Evolutionary conservation across 2,113 vertebrate species (phyloP).

Genomic region (Platysteira castanea): DNA sequence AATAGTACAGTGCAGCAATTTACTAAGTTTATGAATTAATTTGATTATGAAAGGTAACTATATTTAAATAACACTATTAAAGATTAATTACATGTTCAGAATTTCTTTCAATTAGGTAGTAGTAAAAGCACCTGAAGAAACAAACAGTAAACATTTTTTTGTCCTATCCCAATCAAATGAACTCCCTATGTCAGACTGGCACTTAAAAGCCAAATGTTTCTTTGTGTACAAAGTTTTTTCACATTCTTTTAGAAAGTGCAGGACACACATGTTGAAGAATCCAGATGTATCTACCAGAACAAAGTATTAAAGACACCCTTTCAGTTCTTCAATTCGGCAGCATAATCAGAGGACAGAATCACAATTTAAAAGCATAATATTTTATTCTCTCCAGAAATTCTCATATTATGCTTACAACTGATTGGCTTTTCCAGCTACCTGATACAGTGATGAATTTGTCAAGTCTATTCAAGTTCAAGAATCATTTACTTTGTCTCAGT

Average conservation of each 20-base stretch:
- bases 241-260: neutral
- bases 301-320: neutral
- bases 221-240: neutral
- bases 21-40: neutral
- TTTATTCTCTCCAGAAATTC: constrained; percentile 12
- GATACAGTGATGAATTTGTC: neutral
- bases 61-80: neutral
- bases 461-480: neutral
- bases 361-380: neutral
- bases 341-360: neutral
- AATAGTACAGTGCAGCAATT: neutral
- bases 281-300: neutral
- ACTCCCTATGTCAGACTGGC: neutral
- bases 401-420: neutral
- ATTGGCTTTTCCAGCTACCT: neutral
- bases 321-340: neutral
- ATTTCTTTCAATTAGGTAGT: neutral
- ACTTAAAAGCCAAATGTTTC: neutral
- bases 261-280: neutral
- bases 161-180: neutral
- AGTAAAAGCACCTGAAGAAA: neutral
- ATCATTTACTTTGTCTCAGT: neutral
- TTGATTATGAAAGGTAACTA: neutral
- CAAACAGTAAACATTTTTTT: neutral
- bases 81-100: neutral